These are phyloP conservation scores for Dinomys branickii DNA, from an alignment of 2,113 vertebrate species.

Conservation along the genomic window DNA sequence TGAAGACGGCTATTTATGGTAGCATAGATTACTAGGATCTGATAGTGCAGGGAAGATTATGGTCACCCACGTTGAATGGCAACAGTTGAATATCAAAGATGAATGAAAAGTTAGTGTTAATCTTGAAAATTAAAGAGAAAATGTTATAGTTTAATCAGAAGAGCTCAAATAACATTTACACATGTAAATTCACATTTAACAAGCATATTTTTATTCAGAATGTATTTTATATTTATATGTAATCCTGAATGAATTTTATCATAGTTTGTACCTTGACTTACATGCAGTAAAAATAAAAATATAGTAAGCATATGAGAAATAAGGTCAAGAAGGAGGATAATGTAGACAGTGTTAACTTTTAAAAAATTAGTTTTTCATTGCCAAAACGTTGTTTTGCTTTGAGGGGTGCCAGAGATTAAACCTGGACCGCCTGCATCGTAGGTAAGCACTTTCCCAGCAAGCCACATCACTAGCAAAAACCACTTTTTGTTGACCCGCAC, in stretches of 20 bases:
- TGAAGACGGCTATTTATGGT: not conserved
- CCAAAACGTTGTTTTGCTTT: not conserved
- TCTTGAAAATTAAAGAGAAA: not conserved
- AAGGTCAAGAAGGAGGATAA: not conserved
- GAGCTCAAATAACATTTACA: not conserved
- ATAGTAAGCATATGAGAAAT: not conserved
- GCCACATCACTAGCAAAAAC: not conserved
- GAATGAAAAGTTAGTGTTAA: not conserved
- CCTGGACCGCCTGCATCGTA: not conserved
- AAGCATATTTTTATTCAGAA: not conserved
- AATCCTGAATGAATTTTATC: not conserved
- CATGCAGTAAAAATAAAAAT: not conserved
- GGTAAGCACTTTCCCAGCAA: not conserved
- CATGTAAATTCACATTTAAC: not conserved
- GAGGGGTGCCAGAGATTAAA: not conserved
- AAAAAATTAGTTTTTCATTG: not conserved
- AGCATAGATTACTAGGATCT: not conserved
- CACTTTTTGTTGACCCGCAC: not conserved
- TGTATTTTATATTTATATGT: not conserved
- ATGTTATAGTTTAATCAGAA: not conserved
- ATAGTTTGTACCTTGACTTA: not conserved
- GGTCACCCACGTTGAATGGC: not conserved
- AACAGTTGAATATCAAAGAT: not conserved
- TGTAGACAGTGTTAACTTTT: not conserved
- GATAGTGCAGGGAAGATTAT: not conserved